phyloP scores from a whole-genome alignment of 2,888 invertebrate genomes.

The Metalampra italica region DNA sequence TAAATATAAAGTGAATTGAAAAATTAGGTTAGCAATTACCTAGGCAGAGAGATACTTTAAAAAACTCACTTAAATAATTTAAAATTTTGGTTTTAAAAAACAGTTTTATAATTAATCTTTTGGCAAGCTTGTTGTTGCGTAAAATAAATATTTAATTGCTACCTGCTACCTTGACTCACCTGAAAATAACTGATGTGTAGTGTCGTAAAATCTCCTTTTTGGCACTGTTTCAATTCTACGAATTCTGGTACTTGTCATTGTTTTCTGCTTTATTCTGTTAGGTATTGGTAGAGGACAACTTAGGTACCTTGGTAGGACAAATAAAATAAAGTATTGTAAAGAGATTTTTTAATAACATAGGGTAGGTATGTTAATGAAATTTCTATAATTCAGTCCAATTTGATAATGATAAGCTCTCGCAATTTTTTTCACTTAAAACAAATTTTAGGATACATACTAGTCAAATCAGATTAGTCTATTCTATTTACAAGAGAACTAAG shows the following conservation, averaged over 20 bases:
- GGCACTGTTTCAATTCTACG: conserved; percentile 31
- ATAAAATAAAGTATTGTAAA: neutral
- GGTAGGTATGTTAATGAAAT: neutral
- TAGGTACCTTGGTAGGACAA: no score
- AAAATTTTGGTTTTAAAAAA: no score
- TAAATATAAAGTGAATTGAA: no score
- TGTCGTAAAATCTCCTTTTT: conserved; percentile 29
- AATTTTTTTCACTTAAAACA: neutral
- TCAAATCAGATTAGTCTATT: neutral
- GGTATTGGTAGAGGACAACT: neutral
- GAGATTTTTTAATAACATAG: neutral
- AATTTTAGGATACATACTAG: neutral
- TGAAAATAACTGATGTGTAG: conserved; percentile 53
- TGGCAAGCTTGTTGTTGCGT: no score
- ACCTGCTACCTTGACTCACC: conserved; percentile 32
- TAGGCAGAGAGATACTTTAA: no score
- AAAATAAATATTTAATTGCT: neutral
- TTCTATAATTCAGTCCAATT: neutral
- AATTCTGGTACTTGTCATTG: neutral
- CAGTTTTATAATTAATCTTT: no score
- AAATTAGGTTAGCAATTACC: no score
- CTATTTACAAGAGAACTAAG: neutral
- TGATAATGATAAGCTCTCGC: neutral
- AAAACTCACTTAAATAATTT: no score
- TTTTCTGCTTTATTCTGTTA: neutral